Percentiles rank a stretch among this genome's conserved stretches.
Conservation (phyloP, 2,797 vertebrate species). For the Malurus splendens region DNA sequence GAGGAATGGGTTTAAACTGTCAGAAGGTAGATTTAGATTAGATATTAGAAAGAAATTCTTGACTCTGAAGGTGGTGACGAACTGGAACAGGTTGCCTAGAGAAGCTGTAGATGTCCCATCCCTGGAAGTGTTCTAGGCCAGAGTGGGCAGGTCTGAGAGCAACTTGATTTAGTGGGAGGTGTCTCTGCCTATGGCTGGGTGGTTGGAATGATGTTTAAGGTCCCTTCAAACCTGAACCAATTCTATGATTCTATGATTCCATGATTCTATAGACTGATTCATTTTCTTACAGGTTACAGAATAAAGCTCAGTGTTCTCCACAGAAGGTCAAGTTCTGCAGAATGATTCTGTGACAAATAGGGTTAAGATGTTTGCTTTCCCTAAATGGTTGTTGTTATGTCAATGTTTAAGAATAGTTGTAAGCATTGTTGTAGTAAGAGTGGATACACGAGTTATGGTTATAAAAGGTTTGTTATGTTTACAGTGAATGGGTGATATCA, state of each 20-base stretch:
- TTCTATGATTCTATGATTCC: background rate
- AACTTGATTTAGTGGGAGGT: background rate
- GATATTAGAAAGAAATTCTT: background rate
- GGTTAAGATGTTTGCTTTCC: no score
- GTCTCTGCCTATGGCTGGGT: background rate
- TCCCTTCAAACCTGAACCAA: background rate
- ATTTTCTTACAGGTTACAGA: background rate
- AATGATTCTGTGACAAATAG: background rate
- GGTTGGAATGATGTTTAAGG: accelerated
- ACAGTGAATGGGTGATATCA: background rate
- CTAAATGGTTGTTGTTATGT: no score
- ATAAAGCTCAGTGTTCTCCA: background rate
- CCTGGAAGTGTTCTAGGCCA: background rate
- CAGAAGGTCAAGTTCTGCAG: background rate
- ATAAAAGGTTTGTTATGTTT: no score
- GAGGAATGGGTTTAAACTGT: background rate
- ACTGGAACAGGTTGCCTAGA: no score
- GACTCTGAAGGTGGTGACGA: background rate
- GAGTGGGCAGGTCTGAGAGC: background rate
- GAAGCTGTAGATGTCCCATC: background rate
- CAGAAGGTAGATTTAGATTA: background rate
- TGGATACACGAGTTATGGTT: no score
- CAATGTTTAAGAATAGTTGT: no score
- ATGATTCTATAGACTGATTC: background rate
- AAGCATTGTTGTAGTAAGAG: no score